Base-by-base conservation (phyloP, 2,113 vertebrate species). In the Tamias sibiricus region DNA sequence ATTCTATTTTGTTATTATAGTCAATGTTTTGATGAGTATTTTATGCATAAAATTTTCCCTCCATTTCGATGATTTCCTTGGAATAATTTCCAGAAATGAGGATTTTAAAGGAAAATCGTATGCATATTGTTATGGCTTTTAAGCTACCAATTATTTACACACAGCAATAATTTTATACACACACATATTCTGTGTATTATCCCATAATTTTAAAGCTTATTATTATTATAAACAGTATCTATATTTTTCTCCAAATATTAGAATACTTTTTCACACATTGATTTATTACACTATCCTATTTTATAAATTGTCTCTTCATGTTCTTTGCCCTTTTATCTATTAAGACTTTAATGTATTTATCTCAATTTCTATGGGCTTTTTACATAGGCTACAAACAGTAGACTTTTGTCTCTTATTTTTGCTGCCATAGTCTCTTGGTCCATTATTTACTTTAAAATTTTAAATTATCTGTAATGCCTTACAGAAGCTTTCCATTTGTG, bases 401-500 rank as follows among this genome's bases (percentile, higher is more conserved):
- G 8, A 30, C 8, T 69, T 89, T 74, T 44, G 57, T 62, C 10
- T 82, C 6, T 66, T 14, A 54, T 93, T 86, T 90, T 75, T 91
- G 26, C 22, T 75, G 24, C 20, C 16, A 75, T 49, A 68, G 80
- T 81, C 71, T 80, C 19, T 74, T 64, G 8, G 8, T 26, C 30
- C 17, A 57, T 42, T 52, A 69, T 76, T 87, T 40, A 59, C 11
- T 72, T 89, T 79, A 49, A 17, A 30, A 8, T 59, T 75, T 69
- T 11, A 40, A 37, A 4, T 52, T 89, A 69, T 47, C 85, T 77
- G 87, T n/a, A 79, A 44, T 74, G 47, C 68, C 52, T 71, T 89
- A 68, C 16, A 68, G 16, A 54, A 93, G 37, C 74, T 94, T 94
- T 71, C 87, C 40, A 96, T 95, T 71, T 85, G 3, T 90, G 71